Evolutionary conservation across 2,888 invertebrate genomes (phyloP).

Genomic region (Arge pagana): DNA sequence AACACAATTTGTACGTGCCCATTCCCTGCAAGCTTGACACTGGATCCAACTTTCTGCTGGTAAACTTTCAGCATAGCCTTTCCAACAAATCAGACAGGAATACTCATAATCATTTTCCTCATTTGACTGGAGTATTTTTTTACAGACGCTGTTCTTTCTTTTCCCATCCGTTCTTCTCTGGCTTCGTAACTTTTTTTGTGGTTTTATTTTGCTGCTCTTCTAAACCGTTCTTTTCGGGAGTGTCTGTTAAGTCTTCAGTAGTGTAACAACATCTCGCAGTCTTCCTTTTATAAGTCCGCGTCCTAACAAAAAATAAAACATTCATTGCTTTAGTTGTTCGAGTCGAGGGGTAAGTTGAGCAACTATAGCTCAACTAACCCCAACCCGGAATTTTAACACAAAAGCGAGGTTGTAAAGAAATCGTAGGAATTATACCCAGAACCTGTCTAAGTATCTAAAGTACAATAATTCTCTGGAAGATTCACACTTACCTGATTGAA

Average conservation of each 20-base stretch:
- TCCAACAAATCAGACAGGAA: conserved; percentile 37
- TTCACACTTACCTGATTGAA: too few relatives aligned
- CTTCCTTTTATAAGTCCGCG: too few relatives aligned
- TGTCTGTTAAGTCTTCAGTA: conserved; percentile 23
- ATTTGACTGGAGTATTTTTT: conserved; percentile 36
- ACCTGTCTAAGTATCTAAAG: too few relatives aligned
- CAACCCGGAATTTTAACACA: too few relatives aligned
- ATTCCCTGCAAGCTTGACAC: conserved; percentile 32
- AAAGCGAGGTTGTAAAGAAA: too few relatives aligned
- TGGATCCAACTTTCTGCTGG: conserved; percentile 36
- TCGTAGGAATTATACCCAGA: too few relatives aligned
- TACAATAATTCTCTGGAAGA: too few relatives aligned
- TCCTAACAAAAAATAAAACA: too few relatives aligned
- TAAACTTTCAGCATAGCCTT: conserved; percentile 36
- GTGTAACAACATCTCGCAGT: conserved; percentile 18
- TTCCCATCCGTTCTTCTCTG: conserved; percentile 20
- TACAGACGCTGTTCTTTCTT: conserved; percentile 27
- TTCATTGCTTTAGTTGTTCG: too few relatives aligned
- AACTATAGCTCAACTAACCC: too few relatives aligned
- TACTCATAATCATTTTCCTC: conserved; percentile 34
- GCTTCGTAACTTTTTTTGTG: conserved; percentile 26
- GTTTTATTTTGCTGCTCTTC: conserved; percentile 25
- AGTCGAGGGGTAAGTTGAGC: too few relatives aligned
- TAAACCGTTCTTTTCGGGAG: conserved; percentile 21
- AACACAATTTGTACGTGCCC: too few relatives aligned